Conservation (phyloP, 2,797 vertebrate genomes). For the Takifugu rubripes region DNA sequence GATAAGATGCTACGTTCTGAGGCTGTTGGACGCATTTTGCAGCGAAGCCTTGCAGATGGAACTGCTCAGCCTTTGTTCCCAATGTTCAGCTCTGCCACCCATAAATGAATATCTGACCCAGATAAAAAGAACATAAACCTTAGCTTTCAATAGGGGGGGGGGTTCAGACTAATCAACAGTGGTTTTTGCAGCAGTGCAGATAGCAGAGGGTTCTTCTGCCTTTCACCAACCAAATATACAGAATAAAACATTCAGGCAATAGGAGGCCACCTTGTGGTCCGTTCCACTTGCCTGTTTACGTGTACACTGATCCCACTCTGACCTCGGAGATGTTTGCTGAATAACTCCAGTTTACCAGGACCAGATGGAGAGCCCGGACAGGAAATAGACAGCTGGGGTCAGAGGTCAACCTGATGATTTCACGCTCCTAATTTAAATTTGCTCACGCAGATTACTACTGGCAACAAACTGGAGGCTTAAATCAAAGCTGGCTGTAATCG, state of each 20-base stretch:
- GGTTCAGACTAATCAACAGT: too few species aligned
- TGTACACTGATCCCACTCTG: constrained; percentile 35
- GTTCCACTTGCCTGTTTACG: constrained; percentile 52
- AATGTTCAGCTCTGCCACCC: too few species aligned
- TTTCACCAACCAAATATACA: constrained; percentile 41
- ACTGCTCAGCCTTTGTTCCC: too few species aligned
- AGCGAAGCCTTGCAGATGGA: too few species aligned
- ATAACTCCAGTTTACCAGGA: background rate
- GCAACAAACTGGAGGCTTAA: constrained; percentile 16
- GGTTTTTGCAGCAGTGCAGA: too few species aligned
- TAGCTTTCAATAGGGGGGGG: too few species aligned
- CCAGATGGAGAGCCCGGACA: constrained; percentile 14
- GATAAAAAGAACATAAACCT: too few species aligned
- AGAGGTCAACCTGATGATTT: constrained; percentile 62
- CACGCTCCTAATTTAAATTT: constrained; percentile 53
- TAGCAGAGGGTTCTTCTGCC: constrained; percentile 18
- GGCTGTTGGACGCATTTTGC: too few species aligned
- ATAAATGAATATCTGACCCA: too few species aligned
- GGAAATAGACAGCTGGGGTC: constrained; percentile 36
- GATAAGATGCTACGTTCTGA: too few species aligned
- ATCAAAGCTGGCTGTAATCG: constrained; percentile 16
- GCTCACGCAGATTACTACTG: constrained; percentile 35
- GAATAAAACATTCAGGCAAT: constrained; percentile 13
- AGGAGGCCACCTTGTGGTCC: constrained; percentile 18
- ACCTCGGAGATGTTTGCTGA: too few species aligned